Evolutionary conservation across 2,113 vertebrate genomes (phyloP), one percentile per base, ranked within the genome.

Genomic region (Chaetodon trifascialis): DNA sequence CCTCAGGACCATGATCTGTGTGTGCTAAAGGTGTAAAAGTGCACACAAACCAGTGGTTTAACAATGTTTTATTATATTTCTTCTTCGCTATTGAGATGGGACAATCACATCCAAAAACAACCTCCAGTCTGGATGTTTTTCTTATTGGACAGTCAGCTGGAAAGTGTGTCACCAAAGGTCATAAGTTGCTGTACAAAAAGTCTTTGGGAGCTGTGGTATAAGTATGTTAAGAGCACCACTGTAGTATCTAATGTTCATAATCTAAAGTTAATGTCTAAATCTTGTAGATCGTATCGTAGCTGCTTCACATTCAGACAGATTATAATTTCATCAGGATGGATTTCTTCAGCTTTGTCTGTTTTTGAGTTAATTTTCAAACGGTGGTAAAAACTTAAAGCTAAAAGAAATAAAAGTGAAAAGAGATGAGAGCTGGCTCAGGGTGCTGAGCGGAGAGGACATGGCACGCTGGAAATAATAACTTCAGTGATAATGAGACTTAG

Each of bases 401-500:
- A 70, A 73, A 69, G 23, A 34, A 49, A 71, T 83, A 1, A 23
- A 42, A 73, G 9, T 25, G 11, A 54, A n/a, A 63, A 38, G 21
- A 19, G 58, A 77, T 83, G 1, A 25, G 34, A 73, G 9, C n/a
- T n/a, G 42, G 44, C 59, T 70, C 36, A 3, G 62, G 11, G 7
- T 30, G 19, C 5, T 1, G 54, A 68, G 62, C 62, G 8, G 65
- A 49, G 56, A 81, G 76, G 55, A 23, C 54, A 30, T 7, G 49
- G 42, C 40, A 70, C 46, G 0, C 15, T 58, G 62, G 69, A 82
- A 82, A 84, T 84, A 78, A 81, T 82, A 77, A 70, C 76, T 87
- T 68, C 65, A 87, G 82, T 62, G 76, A 73, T 77, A 70, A 80
- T 80, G 73, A 85, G 83, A 78, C 79, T 88, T 67, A 83, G 76